Evolutionary conservation across 2,797 vertebrate genomes (phyloP).

Genomic region (Mycteria americana): DNA sequence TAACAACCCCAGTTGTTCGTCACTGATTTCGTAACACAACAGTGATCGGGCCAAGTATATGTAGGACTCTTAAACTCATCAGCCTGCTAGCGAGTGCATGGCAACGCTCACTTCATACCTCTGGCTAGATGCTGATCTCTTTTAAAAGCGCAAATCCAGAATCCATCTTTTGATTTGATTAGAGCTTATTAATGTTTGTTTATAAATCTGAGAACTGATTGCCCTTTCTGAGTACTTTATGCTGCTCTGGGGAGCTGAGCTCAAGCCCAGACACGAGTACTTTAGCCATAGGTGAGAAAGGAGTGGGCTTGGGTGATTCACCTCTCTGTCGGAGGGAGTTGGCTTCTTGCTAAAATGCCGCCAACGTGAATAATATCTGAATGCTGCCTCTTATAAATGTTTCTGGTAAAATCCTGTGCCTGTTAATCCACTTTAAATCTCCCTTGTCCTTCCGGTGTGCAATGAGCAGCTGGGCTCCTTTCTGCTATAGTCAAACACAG

Average conservation of each 20-base stretch:
- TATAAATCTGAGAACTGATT: not conserved
- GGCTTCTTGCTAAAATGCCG: not conserved
- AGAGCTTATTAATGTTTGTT: not conserved
- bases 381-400: not conserved
- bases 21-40: not conserved
- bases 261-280: not conserved
- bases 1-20: not conserved
- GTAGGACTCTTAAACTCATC: not conserved
- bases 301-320: not conserved
- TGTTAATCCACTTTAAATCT: not conserved
- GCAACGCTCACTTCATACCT: accelerated
- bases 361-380: not conserved
- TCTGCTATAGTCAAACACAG: not conserved
- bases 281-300: not conserved
- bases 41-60: not conserved
- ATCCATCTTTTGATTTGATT: not conserved
- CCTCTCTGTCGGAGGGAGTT: not conserved
- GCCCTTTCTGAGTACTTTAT: not conserved
- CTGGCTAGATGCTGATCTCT: not conserved
- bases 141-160: not conserved
- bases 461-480: not conserved
- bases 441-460: not conserved
- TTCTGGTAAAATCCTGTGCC: not conserved
- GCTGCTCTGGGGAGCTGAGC: not conserved
- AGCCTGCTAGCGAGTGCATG: accelerated